Base-by-base conservation (phyloP, 2,888 invertebrate genomes). In the Temnothorax ravouxi region DNA sequence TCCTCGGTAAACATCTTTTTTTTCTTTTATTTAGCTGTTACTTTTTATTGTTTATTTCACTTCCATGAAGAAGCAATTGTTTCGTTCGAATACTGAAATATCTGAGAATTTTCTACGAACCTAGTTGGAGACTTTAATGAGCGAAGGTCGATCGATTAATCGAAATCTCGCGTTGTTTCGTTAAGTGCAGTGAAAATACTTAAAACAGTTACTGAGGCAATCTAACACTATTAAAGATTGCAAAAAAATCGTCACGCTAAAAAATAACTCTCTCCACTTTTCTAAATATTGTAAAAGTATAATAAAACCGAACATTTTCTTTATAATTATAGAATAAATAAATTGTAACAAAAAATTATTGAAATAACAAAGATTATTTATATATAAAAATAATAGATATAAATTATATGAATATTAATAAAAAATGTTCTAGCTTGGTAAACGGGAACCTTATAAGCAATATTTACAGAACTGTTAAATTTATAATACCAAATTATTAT, bases 371-470 rank as follows among this genome's bases (percentile, higher is more conserved):
- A 69, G n/a, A 6, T 34, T 34, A 25, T 15, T 25, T 56, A 21
- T 21, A 54, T 25, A 56, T 56, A 54, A 54, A 54, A 54, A 4
- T 54, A 21, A 34, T 34, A 34, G 34, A 54, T 38, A 21, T 0
- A 38, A n/a, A 21, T 38, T 56, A 25, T 34, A 0, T 2, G 0
- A 2, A 44, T 3, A 66, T 44, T 66, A 54, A n/a, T 52, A n/a
- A n/a, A n/a, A n/a, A n/a, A n/a, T 95, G 93, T 2, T 91, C 94
- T 25, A 90, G 92, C 69, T 90, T 95, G 21, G 94, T 94, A 84
- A 93, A 94, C 44, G 15, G 41, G 8, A 90, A 93, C 44, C 91
- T 93, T 72, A 54, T 11, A 59, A 21, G 18, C 29, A 59, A 34
- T 34, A 34, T 34, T 34, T 34, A 34, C 4, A 34, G 34, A 34